Conservation (phyloP, 2,888 invertebrate species). For the Halictus quadricinctus region DNA sequence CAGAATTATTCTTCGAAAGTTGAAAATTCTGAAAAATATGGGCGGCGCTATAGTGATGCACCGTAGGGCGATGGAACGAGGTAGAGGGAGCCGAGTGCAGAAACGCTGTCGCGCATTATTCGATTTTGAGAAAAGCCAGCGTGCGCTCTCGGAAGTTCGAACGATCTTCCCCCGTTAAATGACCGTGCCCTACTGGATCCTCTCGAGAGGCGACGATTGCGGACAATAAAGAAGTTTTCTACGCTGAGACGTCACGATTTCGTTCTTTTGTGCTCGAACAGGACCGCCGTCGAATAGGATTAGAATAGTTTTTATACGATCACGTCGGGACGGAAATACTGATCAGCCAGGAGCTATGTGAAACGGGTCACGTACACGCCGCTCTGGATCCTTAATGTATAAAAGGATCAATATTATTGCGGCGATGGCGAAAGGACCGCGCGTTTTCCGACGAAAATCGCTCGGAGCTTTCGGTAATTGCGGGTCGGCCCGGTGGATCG, state of each 20-base stretch:
- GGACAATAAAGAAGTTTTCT: constrained; percentile 27
- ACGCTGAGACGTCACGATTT: constrained; percentile 45
- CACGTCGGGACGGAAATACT: constrained; percentile 29
- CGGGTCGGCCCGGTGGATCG: neutral
- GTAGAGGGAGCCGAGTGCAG: neutral
- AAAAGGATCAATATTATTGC: constrained; percentile 19
- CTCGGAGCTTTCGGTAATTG: neutral
- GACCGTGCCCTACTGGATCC: constrained; percentile 50
- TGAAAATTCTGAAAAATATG: neutral
- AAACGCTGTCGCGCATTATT: constrained; percentile 41
- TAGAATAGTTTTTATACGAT: constrained; percentile 49
- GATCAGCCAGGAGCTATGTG: constrained; percentile 4
- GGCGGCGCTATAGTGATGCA: neutral
- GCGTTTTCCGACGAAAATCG: neutral
- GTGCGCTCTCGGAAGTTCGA: constrained; percentile 30
- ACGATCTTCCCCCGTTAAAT: constrained; percentile 52
- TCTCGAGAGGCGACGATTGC: constrained; percentile 31
- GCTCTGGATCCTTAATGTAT: constrained; percentile 4
- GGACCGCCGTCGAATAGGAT: constrained; percentile 46
- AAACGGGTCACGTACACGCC: constrained; percentile 33
- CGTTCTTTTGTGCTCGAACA: constrained; percentile 50
- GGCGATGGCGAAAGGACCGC: neutral
- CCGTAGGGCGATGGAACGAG: neutral
- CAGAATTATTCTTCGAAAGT: neutral
- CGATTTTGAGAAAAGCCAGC: constrained; percentile 39